Evolutionary conservation across 1,140 invertebrate species (phyloP), one percentile per base, ranked within the genome.

Genomic region (Hermatobates lingyangjiaoensis): DNA sequence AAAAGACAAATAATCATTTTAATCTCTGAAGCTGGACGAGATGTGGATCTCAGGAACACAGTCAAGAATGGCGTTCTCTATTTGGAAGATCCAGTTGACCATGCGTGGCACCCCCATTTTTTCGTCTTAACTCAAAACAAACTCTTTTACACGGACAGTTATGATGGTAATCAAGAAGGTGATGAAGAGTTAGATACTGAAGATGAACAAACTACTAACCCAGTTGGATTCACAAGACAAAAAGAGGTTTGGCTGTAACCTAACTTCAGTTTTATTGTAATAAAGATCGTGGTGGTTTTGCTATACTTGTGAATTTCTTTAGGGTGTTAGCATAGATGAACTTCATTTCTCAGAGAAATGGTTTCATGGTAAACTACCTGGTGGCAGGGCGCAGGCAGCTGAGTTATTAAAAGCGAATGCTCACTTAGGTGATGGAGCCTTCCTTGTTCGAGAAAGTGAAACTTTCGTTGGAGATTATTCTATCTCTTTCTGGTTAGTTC

Each of bases 391-490:
- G 46, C 76, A 83, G 60, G 86, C 86, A 12, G 81, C 85, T 63
- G 75, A 60, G 26, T 63, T 86, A n/a, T 65, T 96, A 1, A 72
- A 77, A 53, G 70, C 75, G 12, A 88, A 93, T 65, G 78, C 86
- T 0, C 72, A 88, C 65, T 71, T 95, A 15, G 91, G 91, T 1
- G 89, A 96, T 65, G 93, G 92, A 0, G 93, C 89, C 2, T 98
- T 97, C 67, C 71, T 98, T 15, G 92, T 98, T 0, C 69, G 92
- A 52, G 84, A 92, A 57, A 93, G 90, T 64, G 89, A 93, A 26
- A 96, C 91, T 0, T 97, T 95, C 69, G 86, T 94, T 20, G 92
- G 92, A 0, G 91, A 96, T 68, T 95, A 93, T 64, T 90, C 89
- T 51, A 66, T 98, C 2, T 95, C 90, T 0, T 96, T 97, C 68